A percentile compares a stretch with the other conserved stretches of the same genome.
Conservation (phyloP, 1,140 invertebrate species). For the Homarus americanus region DNA sequence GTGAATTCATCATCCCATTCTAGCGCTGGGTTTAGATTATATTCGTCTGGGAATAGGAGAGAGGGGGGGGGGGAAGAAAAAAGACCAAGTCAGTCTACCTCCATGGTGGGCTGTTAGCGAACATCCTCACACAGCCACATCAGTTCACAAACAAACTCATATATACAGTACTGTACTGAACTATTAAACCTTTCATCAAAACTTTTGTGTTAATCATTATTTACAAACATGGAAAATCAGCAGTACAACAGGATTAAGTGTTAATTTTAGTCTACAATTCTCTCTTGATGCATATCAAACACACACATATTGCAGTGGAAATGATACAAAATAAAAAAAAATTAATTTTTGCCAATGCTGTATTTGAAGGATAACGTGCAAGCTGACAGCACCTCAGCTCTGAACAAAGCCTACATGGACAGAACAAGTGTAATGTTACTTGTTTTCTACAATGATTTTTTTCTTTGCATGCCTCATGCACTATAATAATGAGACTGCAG, state of each 20-base stretch:
- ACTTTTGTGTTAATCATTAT: conserved; percentile 52
- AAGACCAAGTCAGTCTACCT: conserved; percentile 66
- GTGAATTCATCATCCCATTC: conserved; percentile 99
- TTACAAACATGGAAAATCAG: conserved; percentile 49
- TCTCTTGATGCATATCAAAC: conserved; percentile 35
- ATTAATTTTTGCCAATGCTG: conserved; percentile 37
- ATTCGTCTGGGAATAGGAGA: conserved; percentile 88
- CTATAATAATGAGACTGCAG: conserved; percentile 40
- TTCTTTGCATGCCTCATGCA: conserved; percentile 57
- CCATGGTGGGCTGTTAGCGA: conserved; percentile 60
- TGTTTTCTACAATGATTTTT: conserved; percentile 5
- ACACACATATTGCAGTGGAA: conserved; percentile 40
- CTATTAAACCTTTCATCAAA: conserved; percentile 32
- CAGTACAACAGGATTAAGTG: conserved; percentile 49
- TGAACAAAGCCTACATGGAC: conserved; percentile 35
- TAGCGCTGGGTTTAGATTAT: conserved; percentile 99
- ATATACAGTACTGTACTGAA: too few relatives aligned
- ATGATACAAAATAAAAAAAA: conserved; percentile 8
- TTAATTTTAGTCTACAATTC: conserved; percentile 53
- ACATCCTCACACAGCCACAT: conserved; percentile 68
- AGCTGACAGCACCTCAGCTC: conserved; percentile 24
- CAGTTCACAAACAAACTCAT: conserved; percentile 49
- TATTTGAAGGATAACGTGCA: conserved; percentile 17
- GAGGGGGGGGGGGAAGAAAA: conserved; percentile 78
- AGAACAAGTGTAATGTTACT: conserved; percentile 4